Evolutionary conservation across 2,888 invertebrate species (phyloP), one percentile per base, ranked within the genome.

Genomic region (Cephus runcator): DNA sequence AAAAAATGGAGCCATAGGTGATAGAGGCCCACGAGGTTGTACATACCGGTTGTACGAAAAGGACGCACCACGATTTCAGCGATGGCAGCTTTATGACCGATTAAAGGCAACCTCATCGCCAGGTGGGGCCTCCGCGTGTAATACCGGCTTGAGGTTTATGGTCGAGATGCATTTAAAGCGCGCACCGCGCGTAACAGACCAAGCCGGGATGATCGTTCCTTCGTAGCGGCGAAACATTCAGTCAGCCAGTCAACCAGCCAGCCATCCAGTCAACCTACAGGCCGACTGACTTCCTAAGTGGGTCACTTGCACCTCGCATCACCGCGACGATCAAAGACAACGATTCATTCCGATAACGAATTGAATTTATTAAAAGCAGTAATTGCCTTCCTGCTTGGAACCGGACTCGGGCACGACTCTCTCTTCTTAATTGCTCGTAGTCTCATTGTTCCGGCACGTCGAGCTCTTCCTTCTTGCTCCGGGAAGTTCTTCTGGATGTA

Each of bases 231-330:
- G 56, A 56, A 56, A 6, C 56, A 56, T 56, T 6, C 56, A 56
- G 56, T 56, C 56, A 56, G 56, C 56, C 56, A 56, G 40, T 40
- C 36, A 36, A 36, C 4, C 36, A 36, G 36, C 36, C 36, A 36
- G 40, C 35, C 35, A 35, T 35, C 35, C 35, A 35, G 35, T 40
- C 56, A 56, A 56, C 23, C 56, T 56, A 56, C 56, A 56, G 56
- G 56, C 23, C 56, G 56, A 34, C 80, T 81, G 81, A 81, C 73
- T 36, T 69, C 73, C 69, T 40, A 86, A 85, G 83, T 85, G 82
- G 86, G 86, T 85, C 85, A 83, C 79, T 84, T 82, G 84, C 81
- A 80, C 83, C 84, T 81, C 76, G 80, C 77, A 74, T 30, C 56
- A 74, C 34, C 35, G 35, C 80, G 73, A 71, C 78, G 75, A 74